A percentile compares a stretch with the other conserved stretches of the same genome.
These are phyloP conservation scores for Moxostoma hubbsi DNA, from an alignment of 2,797 vertebrate genomes.

Conservation along the genomic window DNA sequence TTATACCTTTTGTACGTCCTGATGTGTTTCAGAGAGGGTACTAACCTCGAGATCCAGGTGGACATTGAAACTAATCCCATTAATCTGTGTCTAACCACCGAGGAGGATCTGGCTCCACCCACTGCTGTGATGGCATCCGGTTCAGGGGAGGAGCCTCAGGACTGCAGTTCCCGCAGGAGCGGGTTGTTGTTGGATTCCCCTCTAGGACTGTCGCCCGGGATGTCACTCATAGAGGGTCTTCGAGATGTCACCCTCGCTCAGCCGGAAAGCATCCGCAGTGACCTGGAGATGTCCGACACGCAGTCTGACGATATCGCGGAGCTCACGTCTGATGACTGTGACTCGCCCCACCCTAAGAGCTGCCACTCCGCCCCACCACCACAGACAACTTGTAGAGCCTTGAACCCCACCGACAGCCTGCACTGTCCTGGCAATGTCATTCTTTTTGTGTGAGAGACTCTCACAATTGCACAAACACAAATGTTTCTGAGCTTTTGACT, in stretches of 20 bases:
- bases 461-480: constrained; percentile 64
- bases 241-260: constrained; percentile 93
- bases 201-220: constrained; percentile 72
- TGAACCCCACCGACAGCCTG: constrained; percentile 75
- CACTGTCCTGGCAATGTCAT: constrained; percentile 79
- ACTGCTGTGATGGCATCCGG: constrained; percentile 72
- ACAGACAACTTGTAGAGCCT: constrained; percentile 73
- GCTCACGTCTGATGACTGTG: constrained; percentile 94
- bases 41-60: constrained; percentile 98
- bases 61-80: constrained; percentile 98
- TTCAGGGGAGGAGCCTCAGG: constrained; percentile 85
- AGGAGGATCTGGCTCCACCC: constrained; percentile 83
- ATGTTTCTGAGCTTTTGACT: constrained; percentile 30
- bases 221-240: constrained; percentile 84
- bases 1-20: constrained; percentile 11
- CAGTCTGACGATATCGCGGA: constrained; percentile 97
- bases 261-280: constrained; percentile 97
- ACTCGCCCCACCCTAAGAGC: constrained; percentile 84
- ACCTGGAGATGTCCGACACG: constrained; percentile 97
- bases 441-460: constrained; percentile 78
- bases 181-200: constrained; percentile 76
- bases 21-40: constrained; percentile 87
- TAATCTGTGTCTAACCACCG: constrained; percentile 92
- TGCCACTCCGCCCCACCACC: constrained; percentile 57
- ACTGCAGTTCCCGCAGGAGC: constrained; percentile 78